These are phyloP conservation scores for Mercenaria mercenaria DNA, from an alignment of 1,140 invertebrate genomes.

Conservation along the genomic window DNA sequence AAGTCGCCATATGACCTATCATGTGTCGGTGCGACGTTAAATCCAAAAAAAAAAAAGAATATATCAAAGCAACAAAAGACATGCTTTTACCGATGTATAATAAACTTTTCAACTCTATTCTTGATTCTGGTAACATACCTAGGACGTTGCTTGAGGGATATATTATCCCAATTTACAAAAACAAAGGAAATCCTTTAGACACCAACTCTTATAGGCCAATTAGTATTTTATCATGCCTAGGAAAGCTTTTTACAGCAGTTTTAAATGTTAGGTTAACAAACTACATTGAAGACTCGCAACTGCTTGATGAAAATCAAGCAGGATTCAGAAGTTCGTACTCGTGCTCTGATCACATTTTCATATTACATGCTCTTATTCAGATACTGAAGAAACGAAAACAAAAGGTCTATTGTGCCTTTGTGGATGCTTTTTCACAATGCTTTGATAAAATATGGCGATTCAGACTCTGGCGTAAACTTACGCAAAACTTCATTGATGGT, in stretches of 20 bases:
- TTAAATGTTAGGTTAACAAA: constrained; percentile 10
- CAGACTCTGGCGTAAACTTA: constrained; percentile 47
- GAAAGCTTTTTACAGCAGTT: constrained; percentile 63
- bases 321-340: background rate
- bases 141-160: constrained; percentile 11
- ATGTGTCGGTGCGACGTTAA: no score
- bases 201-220: constrained; percentile 55
- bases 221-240: constrained; percentile 50
- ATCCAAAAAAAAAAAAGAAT: no score
- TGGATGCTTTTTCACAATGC: constrained; percentile 9
- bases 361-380: constrained; percentile 1
- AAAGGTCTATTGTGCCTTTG: constrained; percentile 33
- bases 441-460: constrained; percentile 57
- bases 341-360: constrained; percentile 36
- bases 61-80: background rate
- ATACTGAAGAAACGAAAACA: constrained; percentile 13
- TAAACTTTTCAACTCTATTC: constrained; percentile 24
- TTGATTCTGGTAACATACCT: constrained; percentile 26
- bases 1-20: no score
- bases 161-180: constrained; percentile 63
- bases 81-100: background rate
- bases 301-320: background rate
- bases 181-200: constrained; percentile 33
- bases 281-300: background rate
- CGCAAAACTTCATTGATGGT: constrained; percentile 42